phyloP scores from a whole-genome alignment of 2,113 vertebrate genomes.

The Chaetodon auriga region DNA sequence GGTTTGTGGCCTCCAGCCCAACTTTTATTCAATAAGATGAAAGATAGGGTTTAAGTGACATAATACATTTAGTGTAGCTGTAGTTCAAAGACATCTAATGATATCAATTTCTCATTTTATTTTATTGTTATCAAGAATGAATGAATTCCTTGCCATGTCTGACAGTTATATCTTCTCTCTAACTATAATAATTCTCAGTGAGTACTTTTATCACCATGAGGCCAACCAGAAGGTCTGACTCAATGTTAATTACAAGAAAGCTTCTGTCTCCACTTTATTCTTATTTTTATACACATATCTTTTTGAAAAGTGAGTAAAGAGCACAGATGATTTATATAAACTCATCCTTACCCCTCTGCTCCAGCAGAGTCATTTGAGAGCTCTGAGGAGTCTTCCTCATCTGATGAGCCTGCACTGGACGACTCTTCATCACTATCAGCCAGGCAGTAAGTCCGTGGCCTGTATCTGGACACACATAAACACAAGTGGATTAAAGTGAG shows the following conservation, averaged over 20 bases:
- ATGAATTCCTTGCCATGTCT: not conserved
- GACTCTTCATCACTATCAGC: slow-evolving; percentile 99
- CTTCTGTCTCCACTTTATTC: not conserved
- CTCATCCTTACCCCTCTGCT: slow-evolving; percentile 89
- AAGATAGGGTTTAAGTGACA: not conserved
- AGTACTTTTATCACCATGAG: not conserved
- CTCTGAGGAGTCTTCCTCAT: slow-evolving; percentile 93
- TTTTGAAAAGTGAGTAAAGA: not conserved
- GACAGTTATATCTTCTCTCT: not conserved
- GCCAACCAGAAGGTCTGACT: not conserved
- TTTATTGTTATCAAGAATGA: too few species aligned
- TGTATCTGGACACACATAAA: slow-evolving; percentile 77
- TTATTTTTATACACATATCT: not conserved
- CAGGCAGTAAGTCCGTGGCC: slow-evolving; percentile 93
- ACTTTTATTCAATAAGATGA: slow-evolving; percentile 76
- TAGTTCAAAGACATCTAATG: too few species aligned
- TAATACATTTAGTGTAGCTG: not conserved
- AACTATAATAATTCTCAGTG: not conserved
- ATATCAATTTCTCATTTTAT: not conserved
- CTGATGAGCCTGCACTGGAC: slow-evolving; percentile 96
- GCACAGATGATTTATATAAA: not conserved
- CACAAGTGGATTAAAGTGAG: not conserved
- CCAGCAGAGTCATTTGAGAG: slow-evolving; percentile 86
- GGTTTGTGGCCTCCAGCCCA: slow-evolving; percentile 90
- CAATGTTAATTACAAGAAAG: not conserved